These are phyloP conservation scores for Incurvaria masculella DNA, from an alignment of 2,888 invertebrate genomes.

Conservation along the genomic window DNA sequence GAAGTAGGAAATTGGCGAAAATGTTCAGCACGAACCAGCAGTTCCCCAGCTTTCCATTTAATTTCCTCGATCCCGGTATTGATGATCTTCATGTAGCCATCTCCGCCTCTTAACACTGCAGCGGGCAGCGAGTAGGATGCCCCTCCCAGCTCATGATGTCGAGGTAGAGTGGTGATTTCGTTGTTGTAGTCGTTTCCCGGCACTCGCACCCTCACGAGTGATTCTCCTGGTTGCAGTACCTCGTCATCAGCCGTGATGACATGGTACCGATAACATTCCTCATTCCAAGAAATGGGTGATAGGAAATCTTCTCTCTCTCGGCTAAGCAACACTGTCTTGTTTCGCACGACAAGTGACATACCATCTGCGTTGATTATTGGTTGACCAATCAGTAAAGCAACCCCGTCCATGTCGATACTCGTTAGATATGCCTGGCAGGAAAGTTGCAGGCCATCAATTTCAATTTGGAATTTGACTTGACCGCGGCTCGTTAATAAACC, in stretches of 20 bases:
- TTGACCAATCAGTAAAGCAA: slow-evolving; percentile 17
- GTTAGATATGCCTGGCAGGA: slow-evolving; percentile 11
- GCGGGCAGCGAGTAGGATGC: slow-evolving; percentile 18
- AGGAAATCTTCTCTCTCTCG: too few species aligned
- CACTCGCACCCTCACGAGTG: not conserved
- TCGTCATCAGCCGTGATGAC: not conserved
- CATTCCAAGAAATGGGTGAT: not conserved
- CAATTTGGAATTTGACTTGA: not conserved
- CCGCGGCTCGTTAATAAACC: slow-evolving; percentile 1
- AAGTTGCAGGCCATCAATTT: slow-evolving; percentile 10
- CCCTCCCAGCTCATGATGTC: slow-evolving; percentile 16
- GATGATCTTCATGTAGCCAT: slow-evolving; percentile 18
- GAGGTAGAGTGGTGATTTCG: slow-evolving; percentile 10
- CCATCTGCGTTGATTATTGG: slow-evolving; percentile 16
- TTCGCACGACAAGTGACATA: slow-evolving; percentile 9
- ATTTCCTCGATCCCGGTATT: slow-evolving; percentile 13
- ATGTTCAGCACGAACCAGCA: slow-evolving; percentile 11
- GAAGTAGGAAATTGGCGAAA: slow-evolving; percentile 8
- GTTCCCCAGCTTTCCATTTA: slow-evolving; percentile 8
- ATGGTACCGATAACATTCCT: not conserved
- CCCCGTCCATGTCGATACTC: slow-evolving; percentile 12
- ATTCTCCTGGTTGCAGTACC: not conserved
- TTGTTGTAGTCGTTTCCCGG: not conserved
- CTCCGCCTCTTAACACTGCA: slow-evolving; percentile 16
- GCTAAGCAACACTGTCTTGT: too few species aligned